Evolutionary conservation across 2,888 invertebrate genomes (phyloP).

Genomic region (Oscheius myriophilus): DNA sequence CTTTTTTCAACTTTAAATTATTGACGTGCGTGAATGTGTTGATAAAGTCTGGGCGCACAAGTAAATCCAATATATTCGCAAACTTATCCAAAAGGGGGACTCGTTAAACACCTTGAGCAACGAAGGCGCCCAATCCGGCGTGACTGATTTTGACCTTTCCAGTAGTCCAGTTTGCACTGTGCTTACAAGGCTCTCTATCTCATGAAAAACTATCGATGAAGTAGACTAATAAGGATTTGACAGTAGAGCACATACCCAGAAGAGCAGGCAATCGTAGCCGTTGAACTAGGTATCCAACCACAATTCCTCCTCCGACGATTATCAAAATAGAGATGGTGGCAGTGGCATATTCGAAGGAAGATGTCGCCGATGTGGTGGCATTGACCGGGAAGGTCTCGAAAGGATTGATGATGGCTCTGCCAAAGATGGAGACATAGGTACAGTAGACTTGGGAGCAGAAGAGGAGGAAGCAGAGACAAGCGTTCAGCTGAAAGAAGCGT

Average conservation of each 20-base stretch:
- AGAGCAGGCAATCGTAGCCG: conserved; percentile 8
- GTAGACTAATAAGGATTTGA: no score
- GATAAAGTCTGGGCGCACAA: no score
- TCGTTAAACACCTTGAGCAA: no score
- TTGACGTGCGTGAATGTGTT: no score
- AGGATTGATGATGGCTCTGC: conserved; percentile 3
- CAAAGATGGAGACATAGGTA: conserved; percentile 18
- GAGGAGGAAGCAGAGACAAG: conserved; percentile 10
- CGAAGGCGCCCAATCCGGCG: no score
- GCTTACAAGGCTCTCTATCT: no score
- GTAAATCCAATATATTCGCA: no score
- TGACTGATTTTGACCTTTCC: no score
- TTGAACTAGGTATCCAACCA: not conserved
- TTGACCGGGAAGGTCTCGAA: not conserved
- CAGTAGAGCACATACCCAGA: conserved; percentile 8
- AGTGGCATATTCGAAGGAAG: conserved; percentile 1
- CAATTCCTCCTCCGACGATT: conserved; percentile 8
- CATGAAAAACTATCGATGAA: no score
- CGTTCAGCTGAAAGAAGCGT: conserved; percentile 12
- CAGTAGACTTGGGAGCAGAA: conserved; percentile 11
- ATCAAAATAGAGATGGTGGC: conserved; percentile 9
- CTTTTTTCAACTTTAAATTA: no score
- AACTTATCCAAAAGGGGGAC: no score
- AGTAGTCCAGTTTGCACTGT: no score
- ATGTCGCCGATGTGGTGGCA: not conserved